phyloP scores from a whole-genome alignment of 92 coral and sea anemone genomes.

The Parazoanthus darwini region DNA sequence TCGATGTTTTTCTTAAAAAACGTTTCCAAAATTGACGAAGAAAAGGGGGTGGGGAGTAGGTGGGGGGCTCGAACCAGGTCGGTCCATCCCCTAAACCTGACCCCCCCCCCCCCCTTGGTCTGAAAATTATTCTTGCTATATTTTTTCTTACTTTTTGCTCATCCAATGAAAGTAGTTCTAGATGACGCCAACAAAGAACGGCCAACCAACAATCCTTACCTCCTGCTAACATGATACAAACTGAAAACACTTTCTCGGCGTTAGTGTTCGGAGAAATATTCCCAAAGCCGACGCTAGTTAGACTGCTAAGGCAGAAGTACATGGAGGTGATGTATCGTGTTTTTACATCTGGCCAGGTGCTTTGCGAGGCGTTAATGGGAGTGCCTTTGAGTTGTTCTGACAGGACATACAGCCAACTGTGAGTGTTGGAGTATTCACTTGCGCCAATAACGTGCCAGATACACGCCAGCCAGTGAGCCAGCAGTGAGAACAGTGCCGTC shows the following conservation, averaged over 20 bases:
- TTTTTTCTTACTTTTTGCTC: too few relatives aligned
- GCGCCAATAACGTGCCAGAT: conserved; percentile 91
- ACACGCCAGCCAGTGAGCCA: conserved; percentile 99
- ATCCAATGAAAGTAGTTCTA: too few relatives aligned
- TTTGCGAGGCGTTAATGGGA: conserved; percentile 38
- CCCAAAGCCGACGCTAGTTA: conserved; percentile 98
- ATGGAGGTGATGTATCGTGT: conserved; percentile 85
- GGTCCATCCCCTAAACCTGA: too few relatives aligned
- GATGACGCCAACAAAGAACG: too few relatives aligned
- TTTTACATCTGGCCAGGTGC: conserved; percentile 47
- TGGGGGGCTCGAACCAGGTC: too few relatives aligned
- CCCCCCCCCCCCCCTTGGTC: too few relatives aligned
- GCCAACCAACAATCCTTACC: conserved; percentile 57
- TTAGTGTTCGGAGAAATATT: conserved; percentile 93
- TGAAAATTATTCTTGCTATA: too few relatives aligned
- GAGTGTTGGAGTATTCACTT: conserved; percentile 47
- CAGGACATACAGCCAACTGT: conserved; percentile 77
- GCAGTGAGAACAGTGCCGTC: conserved; percentile 82
- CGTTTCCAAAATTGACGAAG: too few relatives aligned
- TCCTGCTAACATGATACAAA: conserved; percentile 88
- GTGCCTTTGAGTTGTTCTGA: conserved; percentile 46
- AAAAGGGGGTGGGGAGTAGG: too few relatives aligned
- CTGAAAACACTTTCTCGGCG: conserved; percentile 90
- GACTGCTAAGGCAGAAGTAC: conserved; percentile 89
- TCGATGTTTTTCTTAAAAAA: too few relatives aligned